Conservation (phyloP, 1,140 invertebrate genomes). For the Aphelinus certus region DNA sequence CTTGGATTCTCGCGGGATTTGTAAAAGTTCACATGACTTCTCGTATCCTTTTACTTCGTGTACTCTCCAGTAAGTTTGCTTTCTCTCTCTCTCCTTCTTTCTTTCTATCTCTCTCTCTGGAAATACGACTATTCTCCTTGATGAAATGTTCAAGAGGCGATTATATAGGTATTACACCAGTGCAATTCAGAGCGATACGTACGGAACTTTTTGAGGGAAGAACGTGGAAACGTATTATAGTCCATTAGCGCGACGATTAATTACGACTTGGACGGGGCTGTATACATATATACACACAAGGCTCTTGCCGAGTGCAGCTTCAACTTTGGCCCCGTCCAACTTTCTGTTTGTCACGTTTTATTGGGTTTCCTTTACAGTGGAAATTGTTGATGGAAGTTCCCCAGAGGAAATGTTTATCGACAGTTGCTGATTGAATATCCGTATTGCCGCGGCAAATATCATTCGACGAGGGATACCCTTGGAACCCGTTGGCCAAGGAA, state of each 20-base stretch:
- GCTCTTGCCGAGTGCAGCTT: conserved; percentile 6
- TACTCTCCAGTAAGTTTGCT: too few relatives aligned
- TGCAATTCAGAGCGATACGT: background rate
- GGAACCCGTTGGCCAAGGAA: too few relatives aligned
- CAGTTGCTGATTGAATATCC: too few relatives aligned
- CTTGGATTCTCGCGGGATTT: too few relatives aligned
- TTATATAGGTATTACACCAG: background rate
- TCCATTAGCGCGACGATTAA: conserved; percentile 30
- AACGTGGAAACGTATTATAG: conserved; percentile 19
- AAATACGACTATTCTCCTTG: background rate
- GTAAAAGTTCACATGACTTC: too few relatives aligned
- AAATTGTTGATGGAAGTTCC: background rate
- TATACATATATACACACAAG: too few relatives aligned
- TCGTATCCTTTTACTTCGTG: too few relatives aligned
- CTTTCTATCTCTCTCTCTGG: background rate
- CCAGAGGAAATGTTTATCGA: too few relatives aligned
- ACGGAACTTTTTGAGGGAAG: conserved; percentile 17
- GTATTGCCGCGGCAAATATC: too few relatives aligned
- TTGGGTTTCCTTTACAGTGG: background rate
- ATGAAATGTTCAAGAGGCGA: conserved; percentile 15
- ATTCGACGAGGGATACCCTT: too few relatives aligned
- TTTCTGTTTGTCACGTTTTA: conserved; percentile 1
- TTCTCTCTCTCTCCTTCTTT: background rate
- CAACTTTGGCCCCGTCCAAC: background rate
- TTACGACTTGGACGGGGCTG: conserved; percentile 8